Percentiles rank a stretch among this genome's conserved stretches.
phyloP scores from a whole-genome alignment of 2,888 invertebrate genomes.

The Acleris emargana region DNA sequence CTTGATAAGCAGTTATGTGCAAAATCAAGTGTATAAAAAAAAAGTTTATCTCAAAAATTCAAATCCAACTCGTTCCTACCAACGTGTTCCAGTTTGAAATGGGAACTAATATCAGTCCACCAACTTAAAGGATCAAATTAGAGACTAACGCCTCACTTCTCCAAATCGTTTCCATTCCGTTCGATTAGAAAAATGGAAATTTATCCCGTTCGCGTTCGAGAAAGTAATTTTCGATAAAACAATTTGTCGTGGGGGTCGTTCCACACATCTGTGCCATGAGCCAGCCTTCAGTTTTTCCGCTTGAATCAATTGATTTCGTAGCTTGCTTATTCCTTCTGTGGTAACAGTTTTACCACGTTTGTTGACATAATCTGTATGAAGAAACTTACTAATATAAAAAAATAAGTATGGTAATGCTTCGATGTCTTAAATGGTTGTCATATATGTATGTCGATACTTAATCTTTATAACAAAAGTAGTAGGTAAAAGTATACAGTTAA shows the following conservation, averaged over 20 bases:
- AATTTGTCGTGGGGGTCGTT: constrained; percentile 77
- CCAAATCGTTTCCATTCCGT: constrained; percentile 49
- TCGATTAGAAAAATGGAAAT: constrained; percentile 78
- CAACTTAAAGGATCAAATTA: constrained; percentile 34
- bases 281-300: constrained; percentile 57
- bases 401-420: too few species aligned
- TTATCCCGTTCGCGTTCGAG: constrained; percentile 60
- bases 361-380: neutral
- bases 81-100: constrained; percentile 15
- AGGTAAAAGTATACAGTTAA: too few species aligned
- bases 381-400: neutral
- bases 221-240: constrained; percentile 83
- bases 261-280: constrained; percentile 72
- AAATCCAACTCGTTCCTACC: neutral
- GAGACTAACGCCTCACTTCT: constrained; percentile 30
- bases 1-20: too few species aligned
- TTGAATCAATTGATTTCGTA: constrained; percentile 44
- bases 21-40: neutral
- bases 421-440: too few species aligned
- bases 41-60: neutral
- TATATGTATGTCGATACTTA: too few species aligned
- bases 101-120: constrained; percentile 20
- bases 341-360: neutral
- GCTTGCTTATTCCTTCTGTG: constrained; percentile 15
- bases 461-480: too few species aligned